Conservation (phyloP, 1,140 invertebrate species). For the Cylas formicarius region DNA sequence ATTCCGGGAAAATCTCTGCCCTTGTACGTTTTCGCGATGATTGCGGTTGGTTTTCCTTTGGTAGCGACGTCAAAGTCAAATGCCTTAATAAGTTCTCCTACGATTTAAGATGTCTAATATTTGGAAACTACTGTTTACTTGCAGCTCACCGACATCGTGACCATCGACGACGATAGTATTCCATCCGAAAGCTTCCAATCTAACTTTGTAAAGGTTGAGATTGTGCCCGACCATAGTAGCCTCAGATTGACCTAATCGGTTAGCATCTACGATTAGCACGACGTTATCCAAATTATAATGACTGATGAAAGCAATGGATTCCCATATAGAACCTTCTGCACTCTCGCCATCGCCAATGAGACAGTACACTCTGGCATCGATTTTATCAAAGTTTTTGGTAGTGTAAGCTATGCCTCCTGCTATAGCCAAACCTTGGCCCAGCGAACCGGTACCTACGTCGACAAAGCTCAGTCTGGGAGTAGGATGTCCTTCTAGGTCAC, state of each 20-base stretch:
- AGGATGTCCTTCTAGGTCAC: conserved; percentile 95
- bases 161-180: conserved; percentile 93
- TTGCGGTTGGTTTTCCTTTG: conserved; percentile 81
- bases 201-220: conserved; percentile 79
- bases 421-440: conserved; percentile 95
- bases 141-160: conserved; percentile 87
- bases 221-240: conserved; percentile 88
- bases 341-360: conserved; percentile 96
- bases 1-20: conserved; percentile 47
- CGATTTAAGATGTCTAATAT: no score
- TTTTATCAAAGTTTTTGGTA: conserved; percentile 94
- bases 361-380: conserved; percentile 86
- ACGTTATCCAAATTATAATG: conserved; percentile 96
- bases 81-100: conserved; percentile 79
- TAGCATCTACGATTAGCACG: conserved; percentile 94
- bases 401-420: conserved; percentile 98
- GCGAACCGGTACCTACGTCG: conserved; percentile 96
- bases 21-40: conserved; percentile 94
- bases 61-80: conserved; percentile 72
- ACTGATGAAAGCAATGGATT: conserved; percentile 90
- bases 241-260: conserved; percentile 94
- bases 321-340: conserved; percentile 99
- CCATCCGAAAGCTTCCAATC: conserved; percentile 88
- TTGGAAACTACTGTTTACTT: no score
- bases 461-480: conserved; percentile 95